A percentile compares a stretch with the other conserved stretches of the same genome.
Conservation (phyloP, 2,888 invertebrate genomes). For the Brassicogethes aeneus region DNA sequence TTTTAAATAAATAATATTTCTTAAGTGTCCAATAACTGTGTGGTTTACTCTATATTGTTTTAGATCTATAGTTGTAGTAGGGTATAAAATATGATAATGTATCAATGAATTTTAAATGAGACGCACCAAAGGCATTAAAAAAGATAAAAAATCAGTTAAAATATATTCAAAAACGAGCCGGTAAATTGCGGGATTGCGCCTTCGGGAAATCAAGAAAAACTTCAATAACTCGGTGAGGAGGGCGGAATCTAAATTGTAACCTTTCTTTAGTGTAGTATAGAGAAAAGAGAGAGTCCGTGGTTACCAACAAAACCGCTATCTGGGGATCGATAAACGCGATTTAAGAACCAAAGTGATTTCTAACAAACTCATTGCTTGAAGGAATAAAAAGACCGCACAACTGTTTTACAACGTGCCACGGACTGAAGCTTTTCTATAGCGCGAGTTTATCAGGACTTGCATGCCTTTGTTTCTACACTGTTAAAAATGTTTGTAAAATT, state of each 20-base stretch:
- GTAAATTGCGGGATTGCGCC: conserved; percentile 25
- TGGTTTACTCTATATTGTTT: too few species aligned
- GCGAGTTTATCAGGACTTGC: too few species aligned
- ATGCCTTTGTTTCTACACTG: too few species aligned
- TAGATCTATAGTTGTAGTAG: too few species aligned
- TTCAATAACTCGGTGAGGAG: conserved; percentile 27
- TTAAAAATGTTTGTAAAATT: too few species aligned
- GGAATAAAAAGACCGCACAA: conserved; percentile 8
- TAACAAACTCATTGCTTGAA: conserved; percentile 14
- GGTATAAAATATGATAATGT: too few species aligned
- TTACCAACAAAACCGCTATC: conserved; percentile 28
- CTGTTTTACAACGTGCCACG: conserved; percentile 4
- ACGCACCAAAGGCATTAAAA: conserved; percentile 1
- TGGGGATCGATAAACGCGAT: conserved; percentile 30
- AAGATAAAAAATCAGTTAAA: conserved; percentile 16
- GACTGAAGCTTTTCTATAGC: too few species aligned
- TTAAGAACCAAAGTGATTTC: conserved; percentile 31
- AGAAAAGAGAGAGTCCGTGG: conserved; percentile 22
- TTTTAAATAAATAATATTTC: too few species aligned
- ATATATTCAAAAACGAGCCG: conserved; percentile 14
- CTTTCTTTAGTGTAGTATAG: too few species aligned
- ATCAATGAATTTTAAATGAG: not conserved
- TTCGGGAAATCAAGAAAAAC: conserved; percentile 31
- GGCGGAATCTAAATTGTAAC: conserved; percentile 28
- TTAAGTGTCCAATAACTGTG: too few species aligned